Evolutionary conservation across 2,797 vertebrate genomes (phyloP).

Genomic region (Tenualosa thibaudeaui): DNA sequence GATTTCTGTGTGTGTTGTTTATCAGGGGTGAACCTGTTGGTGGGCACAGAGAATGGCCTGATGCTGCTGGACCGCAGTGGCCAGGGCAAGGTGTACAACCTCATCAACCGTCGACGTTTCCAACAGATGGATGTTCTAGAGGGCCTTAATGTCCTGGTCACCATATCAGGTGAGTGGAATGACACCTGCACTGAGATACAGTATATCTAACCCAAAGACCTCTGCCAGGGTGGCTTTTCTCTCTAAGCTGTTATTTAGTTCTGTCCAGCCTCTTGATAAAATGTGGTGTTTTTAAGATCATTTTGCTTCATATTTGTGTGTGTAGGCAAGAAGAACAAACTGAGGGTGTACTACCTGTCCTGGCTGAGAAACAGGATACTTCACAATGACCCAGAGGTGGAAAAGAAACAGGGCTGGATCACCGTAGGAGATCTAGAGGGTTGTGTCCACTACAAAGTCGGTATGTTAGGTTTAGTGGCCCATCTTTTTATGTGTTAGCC

Average conservation of each 20-base stretch:
- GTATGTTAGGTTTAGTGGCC: slow-evolving; percentile 68
- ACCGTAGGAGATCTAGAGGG: slow-evolving; percentile 96
- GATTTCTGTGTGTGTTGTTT: slow-evolving; percentile 21
- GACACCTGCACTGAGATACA: background rate
- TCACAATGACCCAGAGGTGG: slow-evolving; percentile 97
- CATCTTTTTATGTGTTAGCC: background rate
- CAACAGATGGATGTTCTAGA: slow-evolving; percentile 99
- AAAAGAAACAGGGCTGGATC: slow-evolving; percentile 98
- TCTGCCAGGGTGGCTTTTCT: background rate
- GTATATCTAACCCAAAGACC: background rate
- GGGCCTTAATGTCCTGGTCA: slow-evolving; percentile 96
- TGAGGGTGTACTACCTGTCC: slow-evolving; percentile 96
- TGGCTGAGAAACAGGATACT: slow-evolving; percentile 97
- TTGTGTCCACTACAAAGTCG: slow-evolving; percentile 98
- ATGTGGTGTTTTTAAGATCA: background rate
- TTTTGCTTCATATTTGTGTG: background rate
- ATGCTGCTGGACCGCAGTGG: slow-evolving; percentile 97
- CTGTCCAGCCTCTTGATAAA: background rate
- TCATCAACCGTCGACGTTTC: slow-evolving; percentile 93
- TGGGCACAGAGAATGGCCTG: slow-evolving; percentile 96
- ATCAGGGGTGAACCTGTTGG: slow-evolving; percentile 92
- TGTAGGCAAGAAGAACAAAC: slow-evolving; percentile 96
- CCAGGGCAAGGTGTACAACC: slow-evolving; percentile 97
- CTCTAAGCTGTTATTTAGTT: background rate
- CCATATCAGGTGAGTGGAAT: slow-evolving; percentile 86